A percentile compares a stretch with the other conserved stretches of the same genome.
Evolutionary conservation across 2,113 vertebrate genomes (phyloP).

Genomic region (sheep (Ovis aries)): ARS-UI_Ramb_v3.0 NC_056059.1:90093501-90094000

Average conservation of each 20-base stretch:
- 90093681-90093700: not conserved
- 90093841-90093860: not conserved
- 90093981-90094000: not conserved
- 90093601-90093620: not conserved
- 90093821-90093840: not conserved
- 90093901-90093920: not conserved
- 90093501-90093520: not conserved
- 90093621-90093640: not conserved
- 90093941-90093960: not conserved
- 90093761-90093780: not conserved
- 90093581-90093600: not conserved
- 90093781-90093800: slow-evolving; percentile 17
- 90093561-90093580: not conserved
- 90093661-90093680: fast-evolving
- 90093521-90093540: not conserved
- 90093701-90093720: not conserved
- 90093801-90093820: not conserved
- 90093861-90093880: not conserved
- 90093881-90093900: not conserved
- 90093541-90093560: not conserved
- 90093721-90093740: not conserved
- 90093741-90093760: not conserved
- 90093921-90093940: not conserved
- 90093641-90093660: not conserved
- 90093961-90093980: not conserved